Evolutionary conservation across 2,888 invertebrate genomes (phyloP).

Genomic region (Embidobia sp.): DNA sequence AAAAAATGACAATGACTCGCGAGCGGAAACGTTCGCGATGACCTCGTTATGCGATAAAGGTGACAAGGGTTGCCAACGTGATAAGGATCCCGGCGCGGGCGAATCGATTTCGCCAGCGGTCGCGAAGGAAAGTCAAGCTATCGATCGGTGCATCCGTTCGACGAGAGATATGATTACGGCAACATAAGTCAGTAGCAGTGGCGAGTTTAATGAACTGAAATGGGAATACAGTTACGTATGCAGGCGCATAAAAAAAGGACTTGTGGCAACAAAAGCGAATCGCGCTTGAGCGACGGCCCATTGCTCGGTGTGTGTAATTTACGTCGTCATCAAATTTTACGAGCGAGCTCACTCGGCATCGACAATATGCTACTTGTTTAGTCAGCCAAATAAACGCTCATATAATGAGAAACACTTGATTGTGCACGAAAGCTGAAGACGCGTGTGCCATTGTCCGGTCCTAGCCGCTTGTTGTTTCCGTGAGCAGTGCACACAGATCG

Average conservation of each 20-base stretch:
- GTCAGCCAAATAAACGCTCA: conserved; percentile 71
- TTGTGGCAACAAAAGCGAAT: too few relatives aligned
- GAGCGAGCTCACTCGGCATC: conserved; percentile 68
- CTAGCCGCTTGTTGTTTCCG: conserved; percentile 8
- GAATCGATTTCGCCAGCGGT: conserved; percentile 52
- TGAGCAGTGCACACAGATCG: conserved; percentile 2
- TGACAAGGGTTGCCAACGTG: conserved; percentile 53
- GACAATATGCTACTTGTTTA: conserved; percentile 81
- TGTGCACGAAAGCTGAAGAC: conserved; percentile 74
- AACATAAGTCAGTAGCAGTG: conserved; percentile 16
- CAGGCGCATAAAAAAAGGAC: neutral
- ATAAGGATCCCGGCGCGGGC: conserved; percentile 54
- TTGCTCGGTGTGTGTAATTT: conserved; percentile 32
- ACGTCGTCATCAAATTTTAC: conserved; percentile 59
- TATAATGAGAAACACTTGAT: conserved; percentile 76
- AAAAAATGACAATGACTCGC: too few relatives aligned
- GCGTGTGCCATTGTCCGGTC: conserved; percentile 70
- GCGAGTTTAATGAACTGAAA: conserved; percentile 56
- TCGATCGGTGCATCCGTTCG: conserved; percentile 39
- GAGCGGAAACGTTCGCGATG: conserved; percentile 33
- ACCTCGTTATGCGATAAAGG: conserved; percentile 49
- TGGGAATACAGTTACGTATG: conserved; percentile 29
- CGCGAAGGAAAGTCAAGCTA: conserved; percentile 52
- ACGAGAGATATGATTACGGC: conserved; percentile 22
- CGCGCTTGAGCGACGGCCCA: neutral